These are phyloP conservation scores for Chiloscyllium punctatum DNA, from an alignment of 2,797 vertebrate genomes.

Conservation along the genomic window DNA sequence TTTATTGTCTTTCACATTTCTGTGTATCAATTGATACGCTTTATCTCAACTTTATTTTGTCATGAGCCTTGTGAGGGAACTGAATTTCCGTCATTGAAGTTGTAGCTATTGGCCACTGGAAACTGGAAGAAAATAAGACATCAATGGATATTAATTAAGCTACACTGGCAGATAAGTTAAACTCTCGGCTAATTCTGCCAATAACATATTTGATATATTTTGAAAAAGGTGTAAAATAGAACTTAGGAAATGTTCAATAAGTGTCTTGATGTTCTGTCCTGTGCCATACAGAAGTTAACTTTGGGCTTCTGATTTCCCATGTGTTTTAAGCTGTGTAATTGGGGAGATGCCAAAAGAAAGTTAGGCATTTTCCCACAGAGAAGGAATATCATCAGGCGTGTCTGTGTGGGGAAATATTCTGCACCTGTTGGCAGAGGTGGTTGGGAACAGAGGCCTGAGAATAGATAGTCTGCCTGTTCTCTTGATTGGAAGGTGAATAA, in stretches of 20 bases:
- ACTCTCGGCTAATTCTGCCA: neutral
- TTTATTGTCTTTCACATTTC: neutral
- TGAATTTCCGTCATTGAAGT: neutral
- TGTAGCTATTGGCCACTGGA: neutral
- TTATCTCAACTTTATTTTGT: slow-evolving; percentile 12
- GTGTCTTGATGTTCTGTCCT: neutral
- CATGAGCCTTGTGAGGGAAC: neutral
- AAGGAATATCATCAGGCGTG: neutral
- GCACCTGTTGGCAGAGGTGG: neutral
- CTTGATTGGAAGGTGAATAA: neutral
- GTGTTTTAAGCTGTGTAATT: neutral
- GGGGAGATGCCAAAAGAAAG: neutral
- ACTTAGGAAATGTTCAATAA: neutral
- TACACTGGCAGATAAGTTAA: neutral
- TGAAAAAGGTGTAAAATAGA: neutral
- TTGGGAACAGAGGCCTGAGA: slow-evolving; percentile 1
- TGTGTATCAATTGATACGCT: neutral
- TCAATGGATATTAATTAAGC: neutral
- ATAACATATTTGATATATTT: neutral
- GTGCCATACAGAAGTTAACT: neutral
- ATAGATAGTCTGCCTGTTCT: neutral
- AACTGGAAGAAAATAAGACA: no score
- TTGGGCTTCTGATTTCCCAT: neutral
- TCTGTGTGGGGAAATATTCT: neutral
- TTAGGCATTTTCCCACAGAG: neutral